These are phyloP conservation scores for Chromobotia macracanthus DNA, from an alignment of 2,797 vertebrate genomes.

Conservation along the genomic window DNA sequence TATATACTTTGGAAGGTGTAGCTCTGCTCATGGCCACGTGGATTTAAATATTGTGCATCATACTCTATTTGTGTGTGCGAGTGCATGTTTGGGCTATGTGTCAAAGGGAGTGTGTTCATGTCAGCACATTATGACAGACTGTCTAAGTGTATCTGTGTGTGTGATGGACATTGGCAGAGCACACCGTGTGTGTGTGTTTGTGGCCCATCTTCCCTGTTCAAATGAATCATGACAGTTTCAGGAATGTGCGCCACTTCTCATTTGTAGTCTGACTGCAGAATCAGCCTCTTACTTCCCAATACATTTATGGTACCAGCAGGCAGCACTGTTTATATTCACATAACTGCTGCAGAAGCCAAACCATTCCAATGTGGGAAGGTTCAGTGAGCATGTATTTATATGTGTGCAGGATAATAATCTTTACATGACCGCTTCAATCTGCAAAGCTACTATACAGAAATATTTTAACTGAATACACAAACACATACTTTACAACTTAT, in stretches of 20 bases:
- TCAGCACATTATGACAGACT: constrained; percentile 64
- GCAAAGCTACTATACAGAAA: neutral
- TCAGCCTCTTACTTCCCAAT: constrained; percentile 60
- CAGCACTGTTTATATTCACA: constrained; percentile 70
- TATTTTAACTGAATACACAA: neutral
- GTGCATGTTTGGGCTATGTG: constrained; percentile 32
- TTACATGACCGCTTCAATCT: constrained; percentile 19
- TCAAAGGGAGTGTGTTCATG: constrained; percentile 42
- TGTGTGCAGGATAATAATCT: constrained; percentile 23
- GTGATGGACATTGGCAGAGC: constrained; percentile 65
- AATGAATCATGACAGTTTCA: constrained; percentile 77
- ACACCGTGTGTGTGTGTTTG: constrained; percentile 56
- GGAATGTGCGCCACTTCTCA: constrained; percentile 69
- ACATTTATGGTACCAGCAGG: constrained; percentile 67
- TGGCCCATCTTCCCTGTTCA: constrained; percentile 67
- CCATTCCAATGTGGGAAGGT: constrained; percentile 55
- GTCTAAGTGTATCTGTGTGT: constrained; percentile 61
- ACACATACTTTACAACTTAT: neutral
- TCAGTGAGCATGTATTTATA: constrained; percentile 34
- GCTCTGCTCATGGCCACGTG: neutral
- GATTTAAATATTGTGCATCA: constrained; percentile 8
- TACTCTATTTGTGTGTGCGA: neutral
- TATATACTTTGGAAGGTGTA: constrained; percentile 29
- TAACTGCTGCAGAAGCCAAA: constrained; percentile 62
- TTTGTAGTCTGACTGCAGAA: constrained; percentile 56